Conservation (phyloP, 1,140 invertebrate genomes). For the Drosophila mauritiana region DNA sequence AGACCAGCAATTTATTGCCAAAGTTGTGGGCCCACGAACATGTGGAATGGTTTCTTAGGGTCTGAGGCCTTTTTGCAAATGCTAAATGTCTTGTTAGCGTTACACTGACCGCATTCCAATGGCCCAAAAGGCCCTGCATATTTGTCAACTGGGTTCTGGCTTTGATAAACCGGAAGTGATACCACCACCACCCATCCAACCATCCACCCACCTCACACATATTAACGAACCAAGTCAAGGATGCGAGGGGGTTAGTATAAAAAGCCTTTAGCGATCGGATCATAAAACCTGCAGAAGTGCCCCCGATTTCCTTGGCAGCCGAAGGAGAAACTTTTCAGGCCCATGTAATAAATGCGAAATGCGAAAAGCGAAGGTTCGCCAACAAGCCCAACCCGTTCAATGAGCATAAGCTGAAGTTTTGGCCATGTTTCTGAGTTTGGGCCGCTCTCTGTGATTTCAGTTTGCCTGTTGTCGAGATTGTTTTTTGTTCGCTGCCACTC, state of each 20-base stretch:
- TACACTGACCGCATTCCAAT: conserved; percentile 78
- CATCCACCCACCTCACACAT: background rate
- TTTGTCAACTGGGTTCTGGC: conserved; percentile 64
- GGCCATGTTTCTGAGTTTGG: conserved; percentile 44
- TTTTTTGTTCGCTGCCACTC: conserved; percentile 40
- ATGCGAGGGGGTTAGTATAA: no score
- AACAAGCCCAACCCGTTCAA: conserved; percentile 27
- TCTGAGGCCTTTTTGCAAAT: conserved; percentile 49
- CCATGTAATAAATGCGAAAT: conserved; percentile 69
- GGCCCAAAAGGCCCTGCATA: conserved; percentile 62
- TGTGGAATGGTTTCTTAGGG: conserved; percentile 26
- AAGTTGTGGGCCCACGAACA: conserved; percentile 59
- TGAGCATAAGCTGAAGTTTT: conserved; percentile 72
- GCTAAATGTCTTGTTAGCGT: conserved; percentile 72
- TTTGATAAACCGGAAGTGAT: conserved; percentile 74
- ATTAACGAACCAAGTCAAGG: conserved; percentile 3
- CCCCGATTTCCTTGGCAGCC: conserved; percentile 44
- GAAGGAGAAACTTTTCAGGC: conserved; percentile 64
- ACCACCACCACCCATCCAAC: conserved; percentile 23
- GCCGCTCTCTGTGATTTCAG: conserved; percentile 55
- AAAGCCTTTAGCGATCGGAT: conserved; percentile 60
- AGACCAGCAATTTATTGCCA: conserved; percentile 78
- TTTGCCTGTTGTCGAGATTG: conserved; percentile 39
- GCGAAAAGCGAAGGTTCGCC: conserved; percentile 32
- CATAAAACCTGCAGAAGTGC: conserved; percentile 71